A percentile compares a stretch with the other conserved stretches of the same genome.
These are phyloP conservation scores for Simalia tracyae DNA, from an alignment of 2,797 vertebrate species.

Conservation along the genomic window DNA sequence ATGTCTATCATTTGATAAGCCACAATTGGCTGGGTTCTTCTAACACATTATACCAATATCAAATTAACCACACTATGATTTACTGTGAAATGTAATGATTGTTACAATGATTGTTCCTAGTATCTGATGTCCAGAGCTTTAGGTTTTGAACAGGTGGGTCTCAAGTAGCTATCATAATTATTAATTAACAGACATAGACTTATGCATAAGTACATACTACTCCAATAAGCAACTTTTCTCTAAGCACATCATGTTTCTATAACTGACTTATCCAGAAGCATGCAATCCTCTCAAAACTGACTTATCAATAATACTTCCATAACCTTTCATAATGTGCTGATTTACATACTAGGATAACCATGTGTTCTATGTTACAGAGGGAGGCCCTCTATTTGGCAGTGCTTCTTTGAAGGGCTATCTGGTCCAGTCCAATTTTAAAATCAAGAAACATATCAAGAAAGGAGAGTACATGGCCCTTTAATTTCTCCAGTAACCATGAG, in stretches of 20 bases:
- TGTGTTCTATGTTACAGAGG: neutral
- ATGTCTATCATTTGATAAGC: neutral
- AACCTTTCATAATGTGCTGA: neutral
- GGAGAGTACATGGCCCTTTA: neutral
- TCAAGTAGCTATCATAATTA: neutral
- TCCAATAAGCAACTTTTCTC: neutral
- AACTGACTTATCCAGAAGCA: neutral
- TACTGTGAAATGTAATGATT: neutral
- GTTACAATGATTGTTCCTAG: neutral
- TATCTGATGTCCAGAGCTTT: neutral
- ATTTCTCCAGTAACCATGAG: neutral
- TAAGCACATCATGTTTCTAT: neutral
- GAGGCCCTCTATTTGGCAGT: neutral
- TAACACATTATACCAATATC: neutral
- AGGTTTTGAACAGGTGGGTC: neutral
- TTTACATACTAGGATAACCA: neutral
- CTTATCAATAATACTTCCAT: neutral
- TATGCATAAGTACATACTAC: neutral
- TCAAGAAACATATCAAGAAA: neutral
- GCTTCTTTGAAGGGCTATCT: neutral
- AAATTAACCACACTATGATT: neutral
- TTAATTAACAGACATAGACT: neutral
- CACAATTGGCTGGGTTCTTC: neutral
- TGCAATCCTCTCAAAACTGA: neutral
- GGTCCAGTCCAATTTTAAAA: neutral